Base-by-base conservation (phyloP, 2,113 vertebrate genomes). In the Clarias gariepinus region DNA sequence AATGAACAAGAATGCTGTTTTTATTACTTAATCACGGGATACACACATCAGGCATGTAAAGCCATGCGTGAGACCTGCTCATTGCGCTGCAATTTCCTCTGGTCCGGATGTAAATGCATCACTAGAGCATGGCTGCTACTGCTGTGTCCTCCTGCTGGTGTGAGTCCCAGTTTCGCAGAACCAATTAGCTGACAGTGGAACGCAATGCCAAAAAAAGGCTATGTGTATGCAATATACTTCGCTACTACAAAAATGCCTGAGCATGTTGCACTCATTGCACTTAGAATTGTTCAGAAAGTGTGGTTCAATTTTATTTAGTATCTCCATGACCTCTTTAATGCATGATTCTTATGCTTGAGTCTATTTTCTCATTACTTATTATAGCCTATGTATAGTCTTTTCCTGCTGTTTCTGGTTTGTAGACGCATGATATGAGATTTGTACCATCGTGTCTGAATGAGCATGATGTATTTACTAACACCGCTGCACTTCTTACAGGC, bases 401-500 rank as follows among this genome's bases (percentile, higher is more conserved):
- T 83, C 2, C 30, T 69, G 5, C 10, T 33, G 8, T 57, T 69
- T 19, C 33, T 28, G 23, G 36, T 64, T 78, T 78, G 4, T 77
- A 63, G 58, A 33, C 73, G 63, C 71, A 85, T 41, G 21, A 76
- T 76, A 73, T n/a, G 28, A 33, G 13, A 15, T 41, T 1, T 69
- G 25, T 30, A 30, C 18, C 60, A n/a, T 19, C 74, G 55, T 74
- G 12, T 84, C 5, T 64, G 36, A 85, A 76, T 10, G 57, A 76
- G 41, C 8, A 68, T 21, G 11, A n/a, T 57, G 58, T 21, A n/a
- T 53, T 76, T 21, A 76, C 2, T 87, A n/a, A 82, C 23, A 68
- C 4, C 28, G 0, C 87, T 64, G 64, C 0, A 88, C 7, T 84
- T 86, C 53, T 85, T 86, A 0, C 88, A 97, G 96, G 89, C 95